These are phyloP conservation scores for Hylaea fasciaria DNA, from an alignment of 2,888 invertebrate species.

Conservation along the genomic window DNA sequence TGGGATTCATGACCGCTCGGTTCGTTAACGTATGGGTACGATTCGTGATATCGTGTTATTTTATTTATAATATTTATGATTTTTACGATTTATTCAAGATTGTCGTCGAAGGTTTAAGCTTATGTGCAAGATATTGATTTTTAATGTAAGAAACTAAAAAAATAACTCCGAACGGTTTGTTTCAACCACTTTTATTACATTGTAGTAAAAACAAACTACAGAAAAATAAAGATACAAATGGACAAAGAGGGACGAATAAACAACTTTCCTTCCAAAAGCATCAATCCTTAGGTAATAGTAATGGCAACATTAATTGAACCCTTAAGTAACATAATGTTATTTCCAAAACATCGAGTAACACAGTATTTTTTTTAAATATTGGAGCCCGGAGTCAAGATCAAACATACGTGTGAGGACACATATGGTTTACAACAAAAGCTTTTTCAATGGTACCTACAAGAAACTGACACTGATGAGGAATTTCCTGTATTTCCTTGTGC, in stretches of 20 bases:
- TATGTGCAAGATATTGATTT: too few species aligned
- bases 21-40: conserved; percentile 48
- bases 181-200: too few species aligned
- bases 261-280: too few species aligned
- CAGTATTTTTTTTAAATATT: conserved; percentile 3
- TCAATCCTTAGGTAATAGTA: too few species aligned
- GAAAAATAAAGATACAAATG: too few species aligned
- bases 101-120: conserved; percentile 41
- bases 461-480: conserved; percentile 15
- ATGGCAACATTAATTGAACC: conserved; percentile 9
- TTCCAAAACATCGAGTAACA: not conserved
- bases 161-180: too few species aligned
- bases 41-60: conserved; percentile 47
- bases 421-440: conserved; percentile 13
- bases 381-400: conserved; percentile 1
- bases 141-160: too few species aligned
- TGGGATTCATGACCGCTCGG: conserved; percentile 51
- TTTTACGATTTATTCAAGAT: conserved; percentile 35
- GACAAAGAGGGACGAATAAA: too few species aligned
- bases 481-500: conserved; percentile 8
- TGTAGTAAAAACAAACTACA: too few species aligned
- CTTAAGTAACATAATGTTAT: conserved; percentile 2
- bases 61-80: conserved; percentile 25
- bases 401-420: conserved; percentile 15
- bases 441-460: not conserved